Base-by-base conservation (phyloP, 1,140 invertebrate genomes). In the Caenorhabditis briggsae region DNA sequence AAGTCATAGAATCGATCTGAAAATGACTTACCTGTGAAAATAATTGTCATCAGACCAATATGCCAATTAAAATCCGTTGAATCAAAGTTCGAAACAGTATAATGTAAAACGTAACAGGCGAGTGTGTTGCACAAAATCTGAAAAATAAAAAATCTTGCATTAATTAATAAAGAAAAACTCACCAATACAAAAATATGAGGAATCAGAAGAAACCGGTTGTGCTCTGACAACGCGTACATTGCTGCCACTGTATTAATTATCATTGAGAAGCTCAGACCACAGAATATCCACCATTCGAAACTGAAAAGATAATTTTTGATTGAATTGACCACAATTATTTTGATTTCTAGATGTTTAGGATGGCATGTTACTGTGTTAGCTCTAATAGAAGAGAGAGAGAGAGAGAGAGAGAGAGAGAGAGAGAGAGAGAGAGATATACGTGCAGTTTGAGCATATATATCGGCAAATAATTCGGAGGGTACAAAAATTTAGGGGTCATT, bases 201-300 rank as follows among this genome's bases (percentile, higher is more conserved):
- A 18, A 78, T 78, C n/a, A 78, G 23, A 3, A 78, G 46, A 50
- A 78, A 78, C 46, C 70, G 43, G 23, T 78, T 78, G 46, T 78
- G 70, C n/a, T 78, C 70, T 53, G 70, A 48, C 5, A 78, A 53
- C 2, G 70, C 70, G 23, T 78, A 78, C 84, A 85, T 85, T 33
- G 84, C 61, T 23, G 46, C 61, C 18, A 85, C 64, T 9, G 84
- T 85, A 23, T 64, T 65, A 50, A 85, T 70, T 9, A 85, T 85
- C 84, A 85, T 85, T 50, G 65, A 70, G 20, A 85, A 85, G 65
- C 84, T 85, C 20, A 85, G n/a, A 14, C 61, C 65, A 23, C 84
- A 85, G 53, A 85, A 85, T 20, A 65, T 59, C 84, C 84, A 85
- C 84, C 84, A 85, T 41, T 85, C 84, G 41, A 85, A 61, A 56